Percentiles rank a stretch among this genome's conserved stretches.
phyloP scores from a whole-genome alignment of 2,113 vertebrate genomes.

The Tringa solitaria region DNA sequence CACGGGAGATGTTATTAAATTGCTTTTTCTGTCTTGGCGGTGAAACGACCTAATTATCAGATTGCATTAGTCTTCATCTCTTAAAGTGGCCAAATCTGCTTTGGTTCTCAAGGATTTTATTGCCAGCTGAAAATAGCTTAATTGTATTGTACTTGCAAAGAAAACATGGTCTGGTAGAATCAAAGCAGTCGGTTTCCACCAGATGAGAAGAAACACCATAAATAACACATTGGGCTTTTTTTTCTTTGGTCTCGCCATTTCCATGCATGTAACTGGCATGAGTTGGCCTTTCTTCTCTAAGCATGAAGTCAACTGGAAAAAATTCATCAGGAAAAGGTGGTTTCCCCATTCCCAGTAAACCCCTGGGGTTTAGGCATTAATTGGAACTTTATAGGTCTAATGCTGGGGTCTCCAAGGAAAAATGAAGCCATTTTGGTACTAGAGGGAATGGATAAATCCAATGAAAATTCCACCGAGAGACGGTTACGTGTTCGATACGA shows the following conservation, averaged over 20 bases:
- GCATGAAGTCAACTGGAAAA: conserved; percentile 56
- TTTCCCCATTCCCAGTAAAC: conserved; percentile 51
- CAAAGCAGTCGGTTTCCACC: conserved; percentile 42
- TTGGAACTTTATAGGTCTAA: not conserved
- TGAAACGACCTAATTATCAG: conserved; percentile 57
- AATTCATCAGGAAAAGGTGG: conserved; percentile 42
- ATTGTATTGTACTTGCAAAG: conserved; percentile 45
- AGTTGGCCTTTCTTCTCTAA: not conserved
- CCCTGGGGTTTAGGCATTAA: conserved; percentile 13
- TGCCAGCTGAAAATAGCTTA: conserved; percentile 62
- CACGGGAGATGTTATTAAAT: conserved; percentile 47
- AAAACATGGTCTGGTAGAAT: conserved; percentile 51
- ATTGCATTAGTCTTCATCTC: conserved; percentile 66
- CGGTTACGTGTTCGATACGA: not conserved
- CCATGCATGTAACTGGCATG: conserved; percentile 40
- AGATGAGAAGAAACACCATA: conserved; percentile 54
- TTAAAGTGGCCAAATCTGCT: conserved; percentile 46
- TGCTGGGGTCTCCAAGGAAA: conserved; percentile 4
- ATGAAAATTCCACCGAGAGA: not conserved
- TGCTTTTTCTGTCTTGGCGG: conserved; percentile 51
- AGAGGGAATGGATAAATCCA: not conserved
- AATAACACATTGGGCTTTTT: conserved; percentile 8
- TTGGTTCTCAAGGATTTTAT: conserved; percentile 49
- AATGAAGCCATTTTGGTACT: not conserved
- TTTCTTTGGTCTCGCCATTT: conserved; percentile 36